Percentiles rank a stretch among this genome's conserved stretches.
phyloP scores from a whole-genome alignment of 1,140 invertebrate species.

The Rhopalosiphum maidis region DNA sequence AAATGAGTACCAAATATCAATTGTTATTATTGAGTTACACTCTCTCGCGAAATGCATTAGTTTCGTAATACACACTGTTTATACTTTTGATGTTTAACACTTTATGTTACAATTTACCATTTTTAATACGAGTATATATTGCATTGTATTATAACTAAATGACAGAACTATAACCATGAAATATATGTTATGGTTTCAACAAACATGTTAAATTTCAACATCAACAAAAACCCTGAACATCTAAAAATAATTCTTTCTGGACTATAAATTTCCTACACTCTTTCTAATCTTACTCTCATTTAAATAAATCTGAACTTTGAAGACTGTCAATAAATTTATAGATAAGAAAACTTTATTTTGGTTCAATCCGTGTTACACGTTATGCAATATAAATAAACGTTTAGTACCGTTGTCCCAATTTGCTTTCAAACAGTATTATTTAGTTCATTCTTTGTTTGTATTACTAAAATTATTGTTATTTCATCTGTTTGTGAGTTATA shows the following conservation, averaged over 20 bases:
- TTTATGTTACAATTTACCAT: neutral
- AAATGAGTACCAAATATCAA: neutral
- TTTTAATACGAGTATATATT: neutral
- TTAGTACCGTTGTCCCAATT: neutral
- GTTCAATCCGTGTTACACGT: neutral
- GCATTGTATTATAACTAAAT: neutral
- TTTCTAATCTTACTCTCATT: neutral
- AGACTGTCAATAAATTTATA: slow-evolving; percentile 24
- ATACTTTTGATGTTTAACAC: neutral
- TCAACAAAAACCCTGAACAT: neutral
- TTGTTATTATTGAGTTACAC: neutral
- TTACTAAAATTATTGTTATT: slow-evolving; percentile 1
- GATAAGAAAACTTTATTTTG: neutral
- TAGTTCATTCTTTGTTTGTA: neutral
- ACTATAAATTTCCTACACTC: neutral
- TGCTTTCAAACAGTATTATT: slow-evolving; percentile 33
- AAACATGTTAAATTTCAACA: neutral
- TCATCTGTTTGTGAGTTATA: neutral
- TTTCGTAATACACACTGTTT: neutral
- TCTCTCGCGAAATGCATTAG: neutral
- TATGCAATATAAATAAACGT: neutral
- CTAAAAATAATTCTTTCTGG: neutral
- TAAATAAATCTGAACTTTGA: neutral
- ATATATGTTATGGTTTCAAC: neutral
- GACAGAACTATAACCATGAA: neutral